Evolutionary conservation across 2,113 vertebrate genomes (phyloP), one percentile per base, ranked within the genome.

Genomic region (Mesoclemmys tuberculata): DNA sequence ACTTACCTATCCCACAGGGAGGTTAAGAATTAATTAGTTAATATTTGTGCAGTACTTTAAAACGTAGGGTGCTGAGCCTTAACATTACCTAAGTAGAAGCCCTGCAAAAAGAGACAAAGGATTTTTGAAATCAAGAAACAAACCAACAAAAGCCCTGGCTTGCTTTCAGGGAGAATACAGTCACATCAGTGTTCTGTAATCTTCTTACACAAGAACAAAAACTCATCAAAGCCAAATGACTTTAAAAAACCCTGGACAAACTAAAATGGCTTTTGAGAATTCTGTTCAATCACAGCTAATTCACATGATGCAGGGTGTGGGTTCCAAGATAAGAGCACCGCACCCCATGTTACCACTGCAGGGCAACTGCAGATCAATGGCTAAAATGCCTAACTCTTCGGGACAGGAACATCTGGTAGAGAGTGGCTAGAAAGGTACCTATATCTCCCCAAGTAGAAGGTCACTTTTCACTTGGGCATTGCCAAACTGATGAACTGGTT

Each of bases 81-180:
- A 81, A 10, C 82, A 74, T 81, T 93, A 84, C 91, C 88, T 92
- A 90, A 79, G 31, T 10, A 51, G 74, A 46, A 77, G 12, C 24
- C 44, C 88, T 83, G 54, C 83, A 61, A 49, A 86, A 78, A 90
- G 74, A 89, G 81, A 95, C 44, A 88, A 80, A 92, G 90, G 92
- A 87, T 0, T 12, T 81, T 96, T 88, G 58, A 93, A 96, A 97
- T 22, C 80, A 85, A 96, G 85, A 90, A 92, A 90, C 86, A 95
- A 94, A 92, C 89, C 95, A 96, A 94, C 80, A 79, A 87, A 46
- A 95, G 83, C 51, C 83, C 87, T 96, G 96, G 96, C 31, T 0
- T 78, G 11, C 1, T 0, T 77, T 92, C 89, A 93, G 80, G 94
- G 93, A 75, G 64, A 44, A 90, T 74, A 75, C 89, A 48, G 75